Evolutionary conservation across 1,140 invertebrate genomes (phyloP).

Genomic region (Macrosteles quadrilineatus): DNA sequence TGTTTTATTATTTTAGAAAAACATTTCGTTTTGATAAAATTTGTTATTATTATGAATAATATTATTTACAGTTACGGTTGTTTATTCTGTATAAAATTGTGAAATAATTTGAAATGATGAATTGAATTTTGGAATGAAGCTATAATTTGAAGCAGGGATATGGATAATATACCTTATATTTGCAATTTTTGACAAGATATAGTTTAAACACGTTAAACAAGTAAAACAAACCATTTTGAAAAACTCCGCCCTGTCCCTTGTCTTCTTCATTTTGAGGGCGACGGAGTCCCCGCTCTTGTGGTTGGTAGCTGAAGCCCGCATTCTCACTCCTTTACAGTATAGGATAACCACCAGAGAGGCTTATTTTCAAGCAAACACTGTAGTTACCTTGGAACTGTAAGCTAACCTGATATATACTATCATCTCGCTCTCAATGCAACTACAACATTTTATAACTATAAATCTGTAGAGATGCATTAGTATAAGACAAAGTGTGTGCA

Average conservation of each 20-base stretch:
- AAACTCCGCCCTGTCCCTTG: conserved; percentile 30
- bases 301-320: neutral
- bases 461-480: too few relatives aligned
- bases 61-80: too few relatives aligned
- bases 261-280: conserved; percentile 26
- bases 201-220: neutral
- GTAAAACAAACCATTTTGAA: conserved; percentile 31
- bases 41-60: too few relatives aligned
- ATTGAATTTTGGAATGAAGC: too few relatives aligned
- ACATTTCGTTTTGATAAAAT: too few relatives aligned
- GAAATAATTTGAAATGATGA: too few relatives aligned
- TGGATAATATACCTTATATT: too few relatives aligned
- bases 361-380: neutral
- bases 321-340: neutral
- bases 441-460: neutral
- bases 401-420: neutral
- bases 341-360: neutral
- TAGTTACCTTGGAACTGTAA: neutral
- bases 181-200: too few relatives aligned
- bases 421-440: neutral
- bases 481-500: too few relatives aligned
- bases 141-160: too few relatives aligned
- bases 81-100: too few relatives aligned
- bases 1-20: too few relatives aligned
- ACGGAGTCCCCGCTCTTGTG: neutral